A percentile compares a stretch with the other conserved stretches of the same genome.
Conservation (phyloP, 2,888 invertebrate species). For the Ennomos fuscantarius region DNA sequence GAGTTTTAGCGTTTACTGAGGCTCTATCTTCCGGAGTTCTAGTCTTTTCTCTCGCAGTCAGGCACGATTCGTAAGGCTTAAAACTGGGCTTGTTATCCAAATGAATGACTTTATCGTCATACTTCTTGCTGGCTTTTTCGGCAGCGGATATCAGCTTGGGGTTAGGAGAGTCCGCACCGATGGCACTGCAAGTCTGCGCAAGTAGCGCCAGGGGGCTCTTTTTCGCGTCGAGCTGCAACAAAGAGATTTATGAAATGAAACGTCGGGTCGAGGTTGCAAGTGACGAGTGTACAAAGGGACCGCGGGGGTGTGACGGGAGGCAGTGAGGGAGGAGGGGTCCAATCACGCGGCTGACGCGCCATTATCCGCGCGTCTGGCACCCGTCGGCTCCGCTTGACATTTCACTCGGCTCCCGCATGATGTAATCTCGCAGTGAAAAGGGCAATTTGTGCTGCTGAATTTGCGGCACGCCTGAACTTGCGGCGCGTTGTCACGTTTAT, state of each 20-base stretch:
- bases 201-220: conserved; percentile 98
- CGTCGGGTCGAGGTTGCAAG: conserved; percentile 79
- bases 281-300: conserved; percentile 81
- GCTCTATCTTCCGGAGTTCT: conserved; percentile 88
- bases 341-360: conserved; percentile 85
- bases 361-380: conserved; percentile 85
- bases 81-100: conserved; percentile 86
- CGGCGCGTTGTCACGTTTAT: conserved; percentile 80
- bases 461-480: conserved; percentile 82
- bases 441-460: conserved; percentile 85
- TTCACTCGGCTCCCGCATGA: conserved; percentile 85
- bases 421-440: conserved; percentile 86
- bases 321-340: conserved; percentile 70
- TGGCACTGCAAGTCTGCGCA: conserved; percentile 99
- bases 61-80: conserved; percentile 91
- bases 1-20: conserved; percentile 83
- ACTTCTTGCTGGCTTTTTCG: conserved; percentile 88
- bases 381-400: conserved; percentile 85
- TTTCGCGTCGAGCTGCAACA: conserved; percentile 97
- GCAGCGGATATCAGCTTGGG: conserved; percentile 90
- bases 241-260: conserved; percentile 83
- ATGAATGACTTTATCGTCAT: conserved; percentile 86
- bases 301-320: conserved; percentile 60
- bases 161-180: conserved; percentile 95
- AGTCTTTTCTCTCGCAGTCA: conserved; percentile 87